Evolutionary conservation across 2,797 vertebrate species (phyloP).

Genomic region (Holocentrus rufus): DNA sequence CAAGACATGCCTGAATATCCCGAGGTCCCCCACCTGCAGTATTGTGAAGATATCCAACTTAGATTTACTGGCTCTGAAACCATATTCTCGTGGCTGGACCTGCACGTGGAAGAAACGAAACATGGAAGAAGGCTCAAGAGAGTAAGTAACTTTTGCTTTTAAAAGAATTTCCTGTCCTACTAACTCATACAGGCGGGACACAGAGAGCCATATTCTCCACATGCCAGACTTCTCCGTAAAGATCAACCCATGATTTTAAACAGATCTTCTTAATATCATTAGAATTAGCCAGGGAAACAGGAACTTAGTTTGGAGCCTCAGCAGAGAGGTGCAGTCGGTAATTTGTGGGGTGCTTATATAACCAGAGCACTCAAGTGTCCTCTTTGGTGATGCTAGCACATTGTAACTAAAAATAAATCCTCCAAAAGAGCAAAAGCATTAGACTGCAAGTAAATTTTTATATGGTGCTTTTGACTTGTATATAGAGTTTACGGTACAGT

Average conservation of each 20-base stretch:
- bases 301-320: constrained; percentile 42
- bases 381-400: constrained; percentile 23
- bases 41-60: constrained; percentile 47
- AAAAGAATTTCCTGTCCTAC: constrained; percentile 37
- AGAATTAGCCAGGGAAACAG: constrained; percentile 47
- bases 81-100: constrained; percentile 47
- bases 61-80: constrained; percentile 67
- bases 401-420: constrained; percentile 11
- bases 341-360: constrained; percentile 55
- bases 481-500: not conserved
- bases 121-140: constrained; percentile 7
- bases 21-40: constrained; percentile 69
- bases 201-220: constrained; percentile 7
- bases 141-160: constrained; percentile 33
- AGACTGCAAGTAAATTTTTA: not conserved
- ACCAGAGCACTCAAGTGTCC: constrained; percentile 37
- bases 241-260: constrained; percentile 46
- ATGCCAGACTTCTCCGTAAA: constrained; percentile 40
- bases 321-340: constrained; percentile 38
- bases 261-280: constrained; percentile 59
- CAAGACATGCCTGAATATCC: constrained; percentile 70
- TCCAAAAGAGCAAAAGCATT: constrained; percentile 12
- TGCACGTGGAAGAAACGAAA: constrained; percentile 25
- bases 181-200: constrained; percentile 32
- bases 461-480: constrained; percentile 5